phyloP scores from a whole-genome alignment of 2,113 vertebrate species.

The Lontra canadensis region DNA sequence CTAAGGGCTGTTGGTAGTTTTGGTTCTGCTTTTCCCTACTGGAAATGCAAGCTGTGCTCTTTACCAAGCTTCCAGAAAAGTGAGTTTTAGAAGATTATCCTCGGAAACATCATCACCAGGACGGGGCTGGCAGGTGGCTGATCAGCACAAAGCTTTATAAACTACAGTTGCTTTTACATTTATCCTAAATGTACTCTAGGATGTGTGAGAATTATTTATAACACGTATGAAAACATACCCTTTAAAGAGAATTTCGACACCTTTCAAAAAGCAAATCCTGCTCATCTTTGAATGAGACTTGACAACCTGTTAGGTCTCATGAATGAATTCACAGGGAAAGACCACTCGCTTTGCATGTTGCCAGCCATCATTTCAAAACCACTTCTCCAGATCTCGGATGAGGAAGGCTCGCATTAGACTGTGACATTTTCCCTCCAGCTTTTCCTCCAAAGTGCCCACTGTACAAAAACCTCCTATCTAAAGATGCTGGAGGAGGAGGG shows the following conservation, averaged over 20 bases:
- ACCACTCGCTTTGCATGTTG: neutral
- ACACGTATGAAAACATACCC: neutral
- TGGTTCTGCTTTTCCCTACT: neutral
- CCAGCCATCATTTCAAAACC: neutral
- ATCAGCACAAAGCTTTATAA: neutral
- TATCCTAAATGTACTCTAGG: conserved; percentile 1
- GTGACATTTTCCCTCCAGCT: neutral
- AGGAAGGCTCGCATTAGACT: neutral
- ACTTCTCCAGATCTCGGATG: neutral
- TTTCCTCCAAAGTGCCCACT: neutral
- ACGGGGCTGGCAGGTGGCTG: neutral
- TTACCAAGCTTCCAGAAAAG: neutral
- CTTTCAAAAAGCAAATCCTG: neutral
- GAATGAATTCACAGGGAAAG: neutral
- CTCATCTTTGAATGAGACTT: neutral
- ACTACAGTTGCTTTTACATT: neutral
- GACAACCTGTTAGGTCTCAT: neutral
- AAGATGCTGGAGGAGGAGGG: neutral
- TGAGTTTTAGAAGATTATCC: neutral
- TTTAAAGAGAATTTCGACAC: neutral
- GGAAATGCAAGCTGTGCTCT: neutral
- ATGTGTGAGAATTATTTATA: conserved; percentile 24
- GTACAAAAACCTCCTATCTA: neutral
- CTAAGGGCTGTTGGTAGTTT: neutral
- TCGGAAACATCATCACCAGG: neutral